These are phyloP conservation scores for Dermatemys mawii DNA, from an alignment of 2,113 vertebrate species.

Conservation along the genomic window DNA sequence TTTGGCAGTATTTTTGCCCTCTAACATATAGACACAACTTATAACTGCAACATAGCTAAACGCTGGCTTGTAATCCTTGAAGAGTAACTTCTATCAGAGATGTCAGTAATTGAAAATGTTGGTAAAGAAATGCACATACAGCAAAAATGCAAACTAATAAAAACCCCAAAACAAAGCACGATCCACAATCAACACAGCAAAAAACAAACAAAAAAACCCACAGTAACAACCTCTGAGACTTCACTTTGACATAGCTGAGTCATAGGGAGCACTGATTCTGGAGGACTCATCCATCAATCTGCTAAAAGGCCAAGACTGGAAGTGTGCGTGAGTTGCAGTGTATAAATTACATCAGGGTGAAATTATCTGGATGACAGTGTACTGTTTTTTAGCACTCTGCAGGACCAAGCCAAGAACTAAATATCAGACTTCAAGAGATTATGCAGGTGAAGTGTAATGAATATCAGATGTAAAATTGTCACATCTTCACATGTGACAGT, in stretches of 20 bases:
- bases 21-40: constrained; percentile 59
- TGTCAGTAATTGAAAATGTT: constrained; percentile 39
- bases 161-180: background rate
- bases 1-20: constrained; percentile 57
- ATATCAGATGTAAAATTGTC: background rate
- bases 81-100: constrained; percentile 51
- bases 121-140: constrained; percentile 49
- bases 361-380: background rate
- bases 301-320: constrained; percentile 3
- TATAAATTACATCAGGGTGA: background rate
- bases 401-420: background rate
- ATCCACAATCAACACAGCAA: background rate
- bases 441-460: background rate
- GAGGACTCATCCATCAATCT: constrained; percentile 29
- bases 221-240: background rate
- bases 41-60: constrained; percentile 59
- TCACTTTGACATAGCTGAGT: constrained; percentile 45
- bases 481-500: background rate
- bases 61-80: constrained; percentile 46
- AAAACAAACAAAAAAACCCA: background rate
- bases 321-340: background rate
- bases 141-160: background rate
- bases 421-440: background rate
- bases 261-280: constrained; percentile 41
- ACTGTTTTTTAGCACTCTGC: background rate